Conservation (phyloP, 2,797 vertebrate genomes). For the Craterocephalus amniculus region DNA sequence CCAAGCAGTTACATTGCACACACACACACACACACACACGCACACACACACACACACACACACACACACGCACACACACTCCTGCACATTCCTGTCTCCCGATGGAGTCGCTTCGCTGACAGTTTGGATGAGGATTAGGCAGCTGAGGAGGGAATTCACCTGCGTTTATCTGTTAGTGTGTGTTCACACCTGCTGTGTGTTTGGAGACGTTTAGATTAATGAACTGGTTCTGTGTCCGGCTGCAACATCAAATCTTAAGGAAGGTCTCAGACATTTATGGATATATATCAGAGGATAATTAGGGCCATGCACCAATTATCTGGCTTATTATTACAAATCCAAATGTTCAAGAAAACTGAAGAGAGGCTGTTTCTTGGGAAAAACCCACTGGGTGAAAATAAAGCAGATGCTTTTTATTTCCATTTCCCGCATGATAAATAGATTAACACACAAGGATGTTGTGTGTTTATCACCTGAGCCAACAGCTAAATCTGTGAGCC, state of each 20-base stretch:
- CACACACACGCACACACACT: too few relatives aligned
- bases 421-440: background rate
- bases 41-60: too few relatives aligned
- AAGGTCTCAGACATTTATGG: background rate
- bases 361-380: background rate
- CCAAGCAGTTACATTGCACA: too few relatives aligned
- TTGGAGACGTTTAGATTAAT: background rate
- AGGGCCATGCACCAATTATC: background rate
- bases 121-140: slow-evolving; percentile 1
- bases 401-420: slow-evolving; percentile 2
- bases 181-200: background rate
- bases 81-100: slow-evolving; percentile 44
- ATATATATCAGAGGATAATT: background rate
- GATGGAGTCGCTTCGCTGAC: slow-evolving; percentile 26
- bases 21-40: too few relatives aligned
- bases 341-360: background rate
- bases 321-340: too few relatives aligned
- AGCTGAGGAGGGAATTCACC: slow-evolving; percentile 17
- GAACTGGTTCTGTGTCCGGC: background rate
- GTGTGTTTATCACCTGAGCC: background rate
- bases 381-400: background rate
- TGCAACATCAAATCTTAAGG: background rate
- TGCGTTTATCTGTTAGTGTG: background rate
- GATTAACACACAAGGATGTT: background rate
- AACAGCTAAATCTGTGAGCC: background rate